Conservation (phyloP, 2,888 invertebrate genomes). For the Petrophora chlorosata region DNA sequence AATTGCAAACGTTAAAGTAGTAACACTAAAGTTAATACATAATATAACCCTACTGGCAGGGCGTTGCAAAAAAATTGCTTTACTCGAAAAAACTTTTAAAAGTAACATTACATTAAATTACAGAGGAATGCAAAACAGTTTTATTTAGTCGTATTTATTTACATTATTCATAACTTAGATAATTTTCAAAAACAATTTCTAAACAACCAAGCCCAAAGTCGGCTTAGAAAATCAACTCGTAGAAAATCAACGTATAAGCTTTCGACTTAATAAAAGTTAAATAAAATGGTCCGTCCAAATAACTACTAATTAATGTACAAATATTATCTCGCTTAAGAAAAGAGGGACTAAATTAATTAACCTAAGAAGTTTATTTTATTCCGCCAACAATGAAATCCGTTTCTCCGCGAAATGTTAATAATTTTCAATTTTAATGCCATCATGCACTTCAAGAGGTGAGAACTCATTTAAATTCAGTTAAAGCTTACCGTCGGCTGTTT, state of each 20-base stretch:
- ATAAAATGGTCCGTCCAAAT: conserved; percentile 16
- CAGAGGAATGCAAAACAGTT: too few species aligned
- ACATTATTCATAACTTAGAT: too few species aligned
- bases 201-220: not conserved
- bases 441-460: conserved; percentile 78
- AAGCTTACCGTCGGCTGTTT: conserved; percentile 64
- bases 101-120: too few species aligned
- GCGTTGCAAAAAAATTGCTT: too few species aligned
- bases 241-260: conserved; percentile 1
- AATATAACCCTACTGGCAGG: too few species aligned
- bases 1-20: too few species aligned
- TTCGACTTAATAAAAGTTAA: conserved; percentile 14
- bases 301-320: conserved; percentile 26
- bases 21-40: too few species aligned
- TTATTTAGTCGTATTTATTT: too few species aligned
- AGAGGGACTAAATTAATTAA: conserved; percentile 37
- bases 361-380: conserved; percentile 34
- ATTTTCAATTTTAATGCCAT: conserved; percentile 74
- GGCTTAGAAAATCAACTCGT: not conserved
- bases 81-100: too few species aligned
- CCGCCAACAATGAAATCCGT: conserved; percentile 35
- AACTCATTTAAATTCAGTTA: conserved; percentile 78
- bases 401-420: conserved; percentile 58
- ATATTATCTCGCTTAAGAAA: conserved; percentile 22
- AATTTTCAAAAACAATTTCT: too few species aligned